Evolutionary conservation across 2,888 invertebrate species (phyloP).

Genomic region (Cartodere bifasciata): DNA sequence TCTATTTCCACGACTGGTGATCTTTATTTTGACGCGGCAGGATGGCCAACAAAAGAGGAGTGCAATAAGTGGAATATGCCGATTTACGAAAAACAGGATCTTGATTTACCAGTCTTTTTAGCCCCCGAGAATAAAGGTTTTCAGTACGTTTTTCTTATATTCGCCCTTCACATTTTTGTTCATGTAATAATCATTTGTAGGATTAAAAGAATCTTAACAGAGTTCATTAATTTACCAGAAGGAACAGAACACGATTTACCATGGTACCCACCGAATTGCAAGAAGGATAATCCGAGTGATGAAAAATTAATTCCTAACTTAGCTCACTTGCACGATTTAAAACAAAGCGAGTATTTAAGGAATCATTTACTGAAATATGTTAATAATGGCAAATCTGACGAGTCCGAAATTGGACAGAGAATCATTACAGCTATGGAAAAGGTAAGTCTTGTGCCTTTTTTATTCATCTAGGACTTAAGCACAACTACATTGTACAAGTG

Average conservation of each 20-base stretch:
- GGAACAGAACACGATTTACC: conserved; percentile 55
- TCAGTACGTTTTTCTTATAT: conserved; percentile 43
- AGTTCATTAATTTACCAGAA: conserved; percentile 47
- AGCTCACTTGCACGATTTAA: conserved; percentile 23
- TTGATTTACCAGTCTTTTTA: conserved; percentile 54
- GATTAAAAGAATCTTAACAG: conserved; percentile 41
- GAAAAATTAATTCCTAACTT: conserved; percentile 31
- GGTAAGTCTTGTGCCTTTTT: no score
- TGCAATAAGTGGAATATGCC: conserved; percentile 36
- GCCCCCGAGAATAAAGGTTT: conserved; percentile 69
- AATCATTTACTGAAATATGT: conserved; percentile 30
- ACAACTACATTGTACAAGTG: no score
- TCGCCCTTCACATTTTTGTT: no score
- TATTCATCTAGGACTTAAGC: no score
- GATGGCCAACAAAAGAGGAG: conserved; percentile 42
- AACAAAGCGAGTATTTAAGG: conserved; percentile 23
- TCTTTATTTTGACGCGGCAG: conserved; percentile 41
- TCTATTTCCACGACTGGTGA: conserved; percentile 37
- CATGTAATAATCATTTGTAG: no score
- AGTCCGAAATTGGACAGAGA: conserved; percentile 67
- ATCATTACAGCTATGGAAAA: conserved; percentile 58
- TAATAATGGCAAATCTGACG: conserved; percentile 34
- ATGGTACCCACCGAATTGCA: conserved; percentile 65
- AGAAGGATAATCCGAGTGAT: conserved; percentile 28
- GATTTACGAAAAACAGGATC: conserved; percentile 37